Evolutionary conservation across 2,888 invertebrate genomes (phyloP).

Genomic region (Coremacera marginata): DNA sequence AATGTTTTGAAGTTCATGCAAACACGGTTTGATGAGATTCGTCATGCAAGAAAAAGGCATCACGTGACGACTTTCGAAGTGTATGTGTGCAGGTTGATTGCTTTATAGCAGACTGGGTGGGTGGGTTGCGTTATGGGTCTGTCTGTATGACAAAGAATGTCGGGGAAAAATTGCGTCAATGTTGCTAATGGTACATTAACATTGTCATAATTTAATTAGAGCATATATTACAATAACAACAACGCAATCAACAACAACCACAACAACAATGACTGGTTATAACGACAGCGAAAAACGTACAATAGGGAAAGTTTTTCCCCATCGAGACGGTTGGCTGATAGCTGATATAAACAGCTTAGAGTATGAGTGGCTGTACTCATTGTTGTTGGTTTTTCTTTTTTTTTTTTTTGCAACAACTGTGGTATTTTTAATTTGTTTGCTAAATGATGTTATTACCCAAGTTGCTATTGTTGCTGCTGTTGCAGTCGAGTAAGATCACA

Average conservation of each 20-base stretch:
- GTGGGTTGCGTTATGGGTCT: background rate
- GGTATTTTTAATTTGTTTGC: too few relatives aligned
- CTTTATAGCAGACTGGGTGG: background rate
- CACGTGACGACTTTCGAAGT: background rate
- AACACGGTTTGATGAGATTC: slow-evolving; percentile 57
- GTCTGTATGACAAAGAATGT: slow-evolving; percentile 21
- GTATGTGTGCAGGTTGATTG: background rate
- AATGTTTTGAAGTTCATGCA: slow-evolving; percentile 18
- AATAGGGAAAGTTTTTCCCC: background rate
- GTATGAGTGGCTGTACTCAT: too few relatives aligned
- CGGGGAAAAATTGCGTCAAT: slow-evolving; percentile 16
- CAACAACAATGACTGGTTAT: background rate
- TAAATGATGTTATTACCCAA: background rate
- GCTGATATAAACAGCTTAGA: background rate
- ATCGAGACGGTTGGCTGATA: background rate
- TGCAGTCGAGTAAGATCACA: background rate
- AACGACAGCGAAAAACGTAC: background rate
- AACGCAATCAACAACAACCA: background rate
- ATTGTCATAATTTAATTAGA: slow-evolving; percentile 64
- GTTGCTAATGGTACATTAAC: slow-evolving; percentile 59
- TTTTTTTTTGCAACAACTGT: background rate
- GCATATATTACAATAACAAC: slow-evolving; percentile 34
- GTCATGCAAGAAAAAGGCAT: slow-evolving; percentile 55
- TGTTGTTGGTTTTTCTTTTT: background rate
- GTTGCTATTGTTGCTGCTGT: background rate